These are phyloP conservation scores for Onychostoma macrolepis DNA, from an alignment of 2,113 vertebrate species.

Conservation along the genomic window DNA sequence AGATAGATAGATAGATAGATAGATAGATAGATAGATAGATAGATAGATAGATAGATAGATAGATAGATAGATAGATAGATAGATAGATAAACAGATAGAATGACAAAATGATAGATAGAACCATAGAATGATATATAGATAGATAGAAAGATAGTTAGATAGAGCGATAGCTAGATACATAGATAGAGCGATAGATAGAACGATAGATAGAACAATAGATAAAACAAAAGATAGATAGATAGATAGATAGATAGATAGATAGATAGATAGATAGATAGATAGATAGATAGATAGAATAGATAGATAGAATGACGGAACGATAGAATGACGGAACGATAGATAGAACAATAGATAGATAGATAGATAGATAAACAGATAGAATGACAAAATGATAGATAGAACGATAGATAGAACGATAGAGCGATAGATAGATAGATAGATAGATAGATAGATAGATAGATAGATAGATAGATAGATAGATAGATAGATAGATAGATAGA, in stretches of 20 bases:
- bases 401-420: not conserved
- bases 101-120: not conserved
- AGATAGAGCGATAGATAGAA: not conserved
- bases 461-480: not conserved
- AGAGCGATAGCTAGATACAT: not conserved
- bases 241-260: not conserved
- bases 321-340: not conserved
- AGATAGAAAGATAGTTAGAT: not conserved
- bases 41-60: not conserved
- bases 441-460: not conserved
- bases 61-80: not conserved
- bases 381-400: not conserved
- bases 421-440: not conserved
- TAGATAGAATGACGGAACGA: not conserved
- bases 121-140: not conserved
- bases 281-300: not conserved
- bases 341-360: not conserved
- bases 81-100: no score
- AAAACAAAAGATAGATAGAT: not conserved
- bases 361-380: no score
- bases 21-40: not conserved
- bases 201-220: not conserved
- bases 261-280: not conserved
- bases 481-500: not conserved
- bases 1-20: not conserved